Evolutionary conservation across 2,888 invertebrate species (phyloP).

Genomic region (Drosophila pseudotakahashii): DNA sequence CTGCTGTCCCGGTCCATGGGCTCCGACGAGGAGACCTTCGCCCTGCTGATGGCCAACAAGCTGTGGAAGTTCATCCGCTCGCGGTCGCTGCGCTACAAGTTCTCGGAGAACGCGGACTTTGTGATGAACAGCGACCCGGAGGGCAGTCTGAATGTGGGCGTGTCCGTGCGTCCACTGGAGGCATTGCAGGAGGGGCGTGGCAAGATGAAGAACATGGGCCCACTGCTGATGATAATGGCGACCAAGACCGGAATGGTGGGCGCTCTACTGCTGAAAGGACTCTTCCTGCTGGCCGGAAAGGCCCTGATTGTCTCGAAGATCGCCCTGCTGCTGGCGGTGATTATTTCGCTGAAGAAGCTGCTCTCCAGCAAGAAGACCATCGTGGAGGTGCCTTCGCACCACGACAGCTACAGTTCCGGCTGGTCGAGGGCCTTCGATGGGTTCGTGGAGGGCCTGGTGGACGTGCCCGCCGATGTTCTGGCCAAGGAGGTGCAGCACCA

Average conservation of each 20-base stretch:
- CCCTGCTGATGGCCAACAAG: conserved; percentile 89
- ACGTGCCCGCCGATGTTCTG: conserved; percentile 83
- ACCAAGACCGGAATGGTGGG: conserved; percentile 93
- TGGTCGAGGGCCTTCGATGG: conserved; percentile 86
- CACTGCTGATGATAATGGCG: conserved; percentile 90
- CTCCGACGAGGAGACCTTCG: conserved; percentile 87
- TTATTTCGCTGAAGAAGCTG: conserved; percentile 93
- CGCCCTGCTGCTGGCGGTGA: conserved; percentile 91
- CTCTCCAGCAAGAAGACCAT: conserved; percentile 88
- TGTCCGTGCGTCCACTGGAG: conserved; percentile 88
- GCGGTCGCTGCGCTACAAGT: conserved; percentile 91
- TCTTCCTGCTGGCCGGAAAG: conserved; percentile 93
- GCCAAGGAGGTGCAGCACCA: conserved; percentile 74
- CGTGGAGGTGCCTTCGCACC: conserved; percentile 89
- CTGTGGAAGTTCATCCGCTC: conserved; percentile 91
- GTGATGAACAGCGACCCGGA: conserved; percentile 89
- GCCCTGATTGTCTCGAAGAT: conserved; percentile 93
- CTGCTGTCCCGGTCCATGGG: conserved; percentile 85
- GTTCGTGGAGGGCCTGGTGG: conserved; percentile 84
- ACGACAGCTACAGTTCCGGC: conserved; percentile 86
- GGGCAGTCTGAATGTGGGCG: conserved; percentile 86
- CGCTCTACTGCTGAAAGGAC: conserved; percentile 91
- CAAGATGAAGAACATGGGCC: conserved; percentile 90
- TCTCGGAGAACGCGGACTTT: conserved; percentile 91
- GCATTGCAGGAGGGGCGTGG: conserved; percentile 88